These are phyloP conservation scores for Eugnorisma glareosa DNA, from an alignment of 2,888 invertebrate genomes.

Conservation along the genomic window DNA sequence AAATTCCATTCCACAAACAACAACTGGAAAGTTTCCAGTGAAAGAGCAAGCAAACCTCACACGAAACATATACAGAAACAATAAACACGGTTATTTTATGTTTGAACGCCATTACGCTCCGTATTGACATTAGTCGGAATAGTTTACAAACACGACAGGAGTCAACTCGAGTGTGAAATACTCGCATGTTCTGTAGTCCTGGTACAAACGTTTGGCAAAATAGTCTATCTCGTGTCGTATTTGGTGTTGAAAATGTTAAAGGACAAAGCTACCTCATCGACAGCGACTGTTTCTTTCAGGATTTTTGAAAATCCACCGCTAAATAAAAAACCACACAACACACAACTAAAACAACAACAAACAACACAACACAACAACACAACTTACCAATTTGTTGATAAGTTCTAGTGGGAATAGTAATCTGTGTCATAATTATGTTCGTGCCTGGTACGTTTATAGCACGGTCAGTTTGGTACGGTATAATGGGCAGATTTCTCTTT, in stretches of 20 bases:
- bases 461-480: background rate
- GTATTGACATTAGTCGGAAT: slow-evolving; percentile 69
- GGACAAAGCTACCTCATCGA: background rate
- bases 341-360: too few species aligned
- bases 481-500: background rate
- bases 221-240: background rate
- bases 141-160: slow-evolving; percentile 65
- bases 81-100: slow-evolving; percentile 69
- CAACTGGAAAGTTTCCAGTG: slow-evolving; percentile 54
- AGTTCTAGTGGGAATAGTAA: too few species aligned
- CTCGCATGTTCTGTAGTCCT: slow-evolving; percentile 2
- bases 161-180: slow-evolving; percentile 57
- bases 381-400: background rate
- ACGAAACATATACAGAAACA: slow-evolving; percentile 59
- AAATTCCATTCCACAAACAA: slow-evolving; percentile 55
- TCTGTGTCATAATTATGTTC: too few species aligned
- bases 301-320: background rate
- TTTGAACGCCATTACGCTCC: slow-evolving; percentile 69
- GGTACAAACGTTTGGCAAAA: slow-evolving; percentile 8
- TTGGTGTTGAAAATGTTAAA: background rate
- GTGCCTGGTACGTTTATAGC: background rate
- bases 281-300: background rate
- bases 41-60: slow-evolving; percentile 56
- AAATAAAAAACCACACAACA: too few species aligned
- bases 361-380: too few species aligned